Base-by-base conservation (phyloP, 2,888 invertebrate species). In the Lasioglossum malachurum region DNA sequence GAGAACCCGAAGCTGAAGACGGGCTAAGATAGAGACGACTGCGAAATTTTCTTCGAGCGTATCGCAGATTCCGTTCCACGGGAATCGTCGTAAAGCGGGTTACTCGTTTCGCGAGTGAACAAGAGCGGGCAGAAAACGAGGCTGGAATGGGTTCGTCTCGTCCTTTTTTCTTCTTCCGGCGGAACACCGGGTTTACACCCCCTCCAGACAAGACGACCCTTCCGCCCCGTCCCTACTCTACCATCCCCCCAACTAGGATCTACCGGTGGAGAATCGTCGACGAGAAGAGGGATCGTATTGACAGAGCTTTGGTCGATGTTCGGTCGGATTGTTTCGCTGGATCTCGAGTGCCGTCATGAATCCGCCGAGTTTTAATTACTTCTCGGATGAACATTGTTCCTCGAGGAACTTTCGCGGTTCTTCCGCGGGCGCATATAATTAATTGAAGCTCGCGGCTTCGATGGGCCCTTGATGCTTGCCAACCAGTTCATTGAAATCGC, bases 1-100 rank as follows among this genome's bases (percentile, higher is more conserved):
- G 23, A 53, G 38, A 64, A 57, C n/a, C n/a, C n/a, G 57, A 12
- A n/a, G 57, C 12, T 64, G 31, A 69, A 57, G 64, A 14, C 27
- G 2, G 35, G 38, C 44, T n/a, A 14, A 41, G 38, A 71, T 64
- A 38, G 38, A 74, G 71, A 80, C 76, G 80, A 16, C 41, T 74
- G 82, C 82, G n/a, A 91, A 89, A 89, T 89, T 88, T 89, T 85
- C 88, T 53, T 80, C 83, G 57, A 73, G 64, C 87, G 73, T 82
- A 80, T 87, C 87, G 72, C 87, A 77, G 91, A 89, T 89, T 90
- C 87, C 79, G 81, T 84, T 82, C 41, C 57, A 38, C 71, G 75
- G 75, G 83, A 84, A 89, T 90, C 91, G 83, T 83, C 88, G 88
- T 83, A 88, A 90, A 88, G 88, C 89, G 84, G 87, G 90, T 90